These are phyloP conservation scores for Epizoanthus ramosus DNA, from an alignment of 92 coral and sea anemone species.

Conservation along the genomic window DNA sequence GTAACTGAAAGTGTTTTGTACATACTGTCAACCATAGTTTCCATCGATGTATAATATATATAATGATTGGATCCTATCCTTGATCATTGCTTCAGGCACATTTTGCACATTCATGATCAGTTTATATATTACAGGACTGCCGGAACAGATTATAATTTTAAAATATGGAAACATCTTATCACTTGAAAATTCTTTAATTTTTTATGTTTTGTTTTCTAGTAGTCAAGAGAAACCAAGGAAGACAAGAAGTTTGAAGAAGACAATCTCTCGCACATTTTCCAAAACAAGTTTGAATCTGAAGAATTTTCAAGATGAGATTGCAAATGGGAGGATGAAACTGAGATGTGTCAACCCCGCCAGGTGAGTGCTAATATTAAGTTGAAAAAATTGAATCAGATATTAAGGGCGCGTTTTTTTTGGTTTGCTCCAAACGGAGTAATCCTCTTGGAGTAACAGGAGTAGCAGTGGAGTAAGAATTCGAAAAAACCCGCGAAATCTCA, in stretches of 20 bases:
- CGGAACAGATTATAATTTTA: neutral
- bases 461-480: too few relatives aligned
- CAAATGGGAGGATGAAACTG: conserved; percentile 27
- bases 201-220: neutral
- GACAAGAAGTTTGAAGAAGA: conserved; percentile 20
- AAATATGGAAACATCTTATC: neutral
- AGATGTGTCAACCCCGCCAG: conserved; percentile 24
- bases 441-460: too few relatives aligned
- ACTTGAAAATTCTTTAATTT: neutral
- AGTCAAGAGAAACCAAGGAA: conserved; percentile 23
- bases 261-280: conserved; percentile 24
- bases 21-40: too few relatives aligned
- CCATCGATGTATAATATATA: too few relatives aligned
- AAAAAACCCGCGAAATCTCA: too few relatives aligned
- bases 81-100: too few relatives aligned
- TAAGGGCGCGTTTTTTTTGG: too few relatives aligned
- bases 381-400: too few relatives aligned
- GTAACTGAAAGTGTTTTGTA: too few relatives aligned
- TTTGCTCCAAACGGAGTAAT: too few relatives aligned
- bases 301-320: conserved; percentile 34
- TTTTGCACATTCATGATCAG: too few relatives aligned
- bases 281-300: conserved; percentile 16
- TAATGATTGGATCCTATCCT: too few relatives aligned
- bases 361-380: neutral
- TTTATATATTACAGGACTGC: neutral